Base-by-base conservation (phyloP, 2,113 vertebrate genomes). In the Lepus europaeus region DNA sequence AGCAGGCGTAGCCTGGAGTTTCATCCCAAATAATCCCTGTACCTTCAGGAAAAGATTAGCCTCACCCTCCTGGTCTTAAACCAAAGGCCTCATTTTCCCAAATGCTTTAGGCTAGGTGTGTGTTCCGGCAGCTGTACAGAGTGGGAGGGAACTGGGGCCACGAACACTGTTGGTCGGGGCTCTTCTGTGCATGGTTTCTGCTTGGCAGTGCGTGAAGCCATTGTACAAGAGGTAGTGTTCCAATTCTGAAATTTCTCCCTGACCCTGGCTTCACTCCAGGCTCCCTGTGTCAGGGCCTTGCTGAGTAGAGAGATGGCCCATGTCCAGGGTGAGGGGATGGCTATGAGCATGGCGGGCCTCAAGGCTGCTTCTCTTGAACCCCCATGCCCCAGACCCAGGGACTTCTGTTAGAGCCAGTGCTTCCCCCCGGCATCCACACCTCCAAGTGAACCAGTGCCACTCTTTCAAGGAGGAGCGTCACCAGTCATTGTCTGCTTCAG, bases 131-230 rank as follows among this genome's bases (percentile, higher is more conserved):
- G 20, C 31, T 39, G 36, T 22, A 9, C 16, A 17, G n/a, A 22
- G 23, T 27, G 4, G 16, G 16, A 13, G 31, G 69, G 69, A 49
- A 12, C 27, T 7, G 25, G 29, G 13, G 14, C 31, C 3, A 0
- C 3, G 53, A 33, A 20, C 2, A 33, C 3, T 9, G 8, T 39
- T 19, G 5, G 1, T 2, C 5, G 49, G 17, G 12, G 2, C 39
- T 49, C 83, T 64, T 45, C 22, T 6, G n/a, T 8, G 9, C 4
- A 0, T 17, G 33, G 39, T 8, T 61, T 72, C 33, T 76, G 86
- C 70, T 31, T 45, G 19, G 39, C 12, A 31, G 4, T 36, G 6
- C 49, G 11, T 31, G 22, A 83, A 72, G n/a, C 77, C 72, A 3
- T 25, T 2, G 8, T 4, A 31, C 70, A 12, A 29, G 33, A n/a